Conservation (phyloP, 2,113 vertebrate species). For the Psilopogon haemacephalus region DNA sequence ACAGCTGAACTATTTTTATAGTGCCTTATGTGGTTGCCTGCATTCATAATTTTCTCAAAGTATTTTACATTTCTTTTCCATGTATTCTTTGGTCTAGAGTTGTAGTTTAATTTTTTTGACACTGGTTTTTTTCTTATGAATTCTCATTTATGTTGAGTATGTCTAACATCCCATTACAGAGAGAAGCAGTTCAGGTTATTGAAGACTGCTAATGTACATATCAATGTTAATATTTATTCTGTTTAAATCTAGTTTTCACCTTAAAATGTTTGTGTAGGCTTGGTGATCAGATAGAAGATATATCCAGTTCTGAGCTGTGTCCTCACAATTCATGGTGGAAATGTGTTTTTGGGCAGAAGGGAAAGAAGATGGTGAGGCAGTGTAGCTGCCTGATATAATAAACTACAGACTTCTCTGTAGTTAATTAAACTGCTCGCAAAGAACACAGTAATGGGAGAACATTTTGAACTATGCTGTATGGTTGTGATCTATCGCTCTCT, state of each 20-base stretch:
- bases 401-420: not conserved
- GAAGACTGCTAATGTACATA: not conserved
- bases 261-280: not conserved
- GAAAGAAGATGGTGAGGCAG: not conserved
- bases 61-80: not conserved
- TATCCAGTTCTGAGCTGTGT: not conserved
- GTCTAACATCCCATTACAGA: not conserved
- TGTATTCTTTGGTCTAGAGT: not conserved
- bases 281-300: not conserved
- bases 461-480: not conserved
- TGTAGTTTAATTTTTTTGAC: not conserved
- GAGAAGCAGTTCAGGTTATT: not conserved
- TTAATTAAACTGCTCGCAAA: constrained; percentile 38
- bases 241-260: not conserved
- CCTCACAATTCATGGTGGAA: not conserved
- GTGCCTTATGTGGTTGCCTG: not conserved
- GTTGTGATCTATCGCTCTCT: not conserved
- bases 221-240: not conserved
- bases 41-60: not conserved
- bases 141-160: not conserved
- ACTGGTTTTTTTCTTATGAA: not conserved
- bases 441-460: not conserved
- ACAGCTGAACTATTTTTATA: not conserved
- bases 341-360: not conserved
- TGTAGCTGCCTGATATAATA: not conserved